A percentile compares a stretch with the other conserved stretches of the same genome.
phyloP scores from a whole-genome alignment of 2,113 vertebrate species.

The Phyllostomus hastatus region DNA sequence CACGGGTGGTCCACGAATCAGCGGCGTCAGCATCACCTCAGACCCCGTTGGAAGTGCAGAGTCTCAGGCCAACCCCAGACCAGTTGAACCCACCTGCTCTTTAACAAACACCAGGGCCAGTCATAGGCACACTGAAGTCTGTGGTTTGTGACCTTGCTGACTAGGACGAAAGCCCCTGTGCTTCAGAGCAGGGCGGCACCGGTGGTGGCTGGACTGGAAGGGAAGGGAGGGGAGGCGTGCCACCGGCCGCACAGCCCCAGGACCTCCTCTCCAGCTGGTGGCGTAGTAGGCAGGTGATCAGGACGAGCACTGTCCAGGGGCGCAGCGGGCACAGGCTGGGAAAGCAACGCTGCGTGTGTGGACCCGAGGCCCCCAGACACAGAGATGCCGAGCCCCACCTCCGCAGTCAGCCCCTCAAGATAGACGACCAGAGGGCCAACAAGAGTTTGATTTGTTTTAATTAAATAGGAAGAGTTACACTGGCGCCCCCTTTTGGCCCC shows the following conservation, averaged over 20 bases:
- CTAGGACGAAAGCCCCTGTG: background rate
- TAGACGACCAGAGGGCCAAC: background rate
- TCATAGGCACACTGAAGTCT: no score
- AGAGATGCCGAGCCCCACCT: background rate
- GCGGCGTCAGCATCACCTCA: background rate
- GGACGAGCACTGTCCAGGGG: background rate
- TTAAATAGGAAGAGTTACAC: background rate
- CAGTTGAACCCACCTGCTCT: background rate
- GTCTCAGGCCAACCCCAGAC: background rate
- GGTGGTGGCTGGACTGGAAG: background rate
- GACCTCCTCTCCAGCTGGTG: background rate
- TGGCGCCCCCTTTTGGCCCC: background rate
- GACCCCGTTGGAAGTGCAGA: background rate
- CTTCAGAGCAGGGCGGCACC: background rate
- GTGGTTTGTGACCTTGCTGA: background rate
- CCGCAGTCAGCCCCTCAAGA: no score
- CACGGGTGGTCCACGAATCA: background rate
- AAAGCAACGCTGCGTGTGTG: fast-evolving
- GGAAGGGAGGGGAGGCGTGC: background rate
- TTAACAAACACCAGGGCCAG: background rate
- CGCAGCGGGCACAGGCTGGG: background rate
- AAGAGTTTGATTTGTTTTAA: background rate
- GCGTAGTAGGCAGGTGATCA: background rate
- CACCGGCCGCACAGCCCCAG: background rate
- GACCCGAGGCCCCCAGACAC: background rate